Percentiles rank a stretch among this genome's conserved stretches.
phyloP scores from a whole-genome alignment of 1,140 invertebrate genomes.

The Gonatopus flavifemur region DNA sequence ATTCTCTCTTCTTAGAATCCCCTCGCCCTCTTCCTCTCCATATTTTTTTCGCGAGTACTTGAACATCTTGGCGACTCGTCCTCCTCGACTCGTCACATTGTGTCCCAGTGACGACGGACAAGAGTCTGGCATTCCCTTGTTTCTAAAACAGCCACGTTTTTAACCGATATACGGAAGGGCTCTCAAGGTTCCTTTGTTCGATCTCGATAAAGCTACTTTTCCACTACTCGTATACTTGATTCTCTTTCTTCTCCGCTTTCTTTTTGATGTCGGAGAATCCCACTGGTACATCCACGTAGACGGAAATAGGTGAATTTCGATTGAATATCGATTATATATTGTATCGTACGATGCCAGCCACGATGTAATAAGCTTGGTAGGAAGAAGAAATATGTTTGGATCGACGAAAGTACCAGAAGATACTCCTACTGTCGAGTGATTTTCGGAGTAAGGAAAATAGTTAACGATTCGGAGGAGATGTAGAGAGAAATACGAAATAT shows the following conservation, averaged over 20 bases:
- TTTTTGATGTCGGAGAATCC: not conserved
- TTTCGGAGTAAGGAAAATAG: slow-evolving; percentile 4
- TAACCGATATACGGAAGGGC: slow-evolving; percentile 26
- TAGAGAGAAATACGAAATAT: not conserved
- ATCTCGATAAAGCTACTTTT: slow-evolving; percentile 16
- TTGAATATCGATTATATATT: slow-evolving; percentile 32
- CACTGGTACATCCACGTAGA: slow-evolving; percentile 6
- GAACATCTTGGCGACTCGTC: slow-evolving; percentile 6
- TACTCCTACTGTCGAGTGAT: too few relatives aligned
- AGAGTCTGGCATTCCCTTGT: slow-evolving; percentile 27
- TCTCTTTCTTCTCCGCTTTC: slow-evolving; percentile 10
- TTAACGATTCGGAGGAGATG: slow-evolving; percentile 21
- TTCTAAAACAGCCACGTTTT: slow-evolving; percentile 44
- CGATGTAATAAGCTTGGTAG: not conserved
- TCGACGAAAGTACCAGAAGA: too few relatives aligned
- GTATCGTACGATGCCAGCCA: slow-evolving; percentile 20
- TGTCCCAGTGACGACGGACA: slow-evolving; percentile 27
- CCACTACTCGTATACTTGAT: not conserved
- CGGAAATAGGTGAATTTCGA: slow-evolving; percentile 13
- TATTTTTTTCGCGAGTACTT: slow-evolving; percentile 20
- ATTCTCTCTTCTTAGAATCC: slow-evolving; percentile 1
- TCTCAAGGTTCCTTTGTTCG: slow-evolving; percentile 42
- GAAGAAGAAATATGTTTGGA: too few relatives aligned
- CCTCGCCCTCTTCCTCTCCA: not conserved
- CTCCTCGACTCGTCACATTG: slow-evolving; percentile 27